Evolutionary conservation across 2,888 invertebrate genomes (phyloP).

Genomic region (Cephus sareptanus): DNA sequence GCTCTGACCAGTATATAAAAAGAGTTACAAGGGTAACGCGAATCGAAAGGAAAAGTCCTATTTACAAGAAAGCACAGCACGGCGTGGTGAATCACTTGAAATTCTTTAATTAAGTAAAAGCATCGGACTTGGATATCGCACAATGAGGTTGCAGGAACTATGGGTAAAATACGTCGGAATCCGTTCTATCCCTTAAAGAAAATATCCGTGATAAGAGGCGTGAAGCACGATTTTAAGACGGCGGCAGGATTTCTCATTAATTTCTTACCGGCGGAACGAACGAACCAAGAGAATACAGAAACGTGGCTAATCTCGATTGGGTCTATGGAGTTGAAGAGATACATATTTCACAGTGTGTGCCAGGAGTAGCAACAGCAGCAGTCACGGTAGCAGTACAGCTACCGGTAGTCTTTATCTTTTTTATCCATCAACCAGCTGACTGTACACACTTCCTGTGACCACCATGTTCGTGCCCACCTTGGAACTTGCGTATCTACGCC

Average conservation of each 20-base stretch:
- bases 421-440: slow-evolving; percentile 8
- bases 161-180: not conserved
- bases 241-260: not conserved
- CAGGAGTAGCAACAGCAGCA: not conserved
- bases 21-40: not conserved
- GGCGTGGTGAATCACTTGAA: not conserved
- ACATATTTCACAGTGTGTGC: not conserved
- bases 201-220: not conserved
- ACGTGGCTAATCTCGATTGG: not conserved
- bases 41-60: not conserved
- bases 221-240: not conserved
- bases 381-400: not conserved
- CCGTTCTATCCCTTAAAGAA: not conserved
- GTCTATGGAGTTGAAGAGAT: not conserved
- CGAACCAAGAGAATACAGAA: not conserved
- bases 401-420: slow-evolving; percentile 7
- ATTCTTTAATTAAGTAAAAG: not conserved
- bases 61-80: not conserved
- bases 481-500: not conserved
- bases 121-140: not conserved
- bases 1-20: not conserved
- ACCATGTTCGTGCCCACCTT: slow-evolving; percentile 1
- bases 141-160: not conserved
- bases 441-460: slow-evolving; percentile 8
- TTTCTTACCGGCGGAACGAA: not conserved